Conservation (phyloP, 2,888 invertebrate species). For the Stenurella melanura region DNA sequence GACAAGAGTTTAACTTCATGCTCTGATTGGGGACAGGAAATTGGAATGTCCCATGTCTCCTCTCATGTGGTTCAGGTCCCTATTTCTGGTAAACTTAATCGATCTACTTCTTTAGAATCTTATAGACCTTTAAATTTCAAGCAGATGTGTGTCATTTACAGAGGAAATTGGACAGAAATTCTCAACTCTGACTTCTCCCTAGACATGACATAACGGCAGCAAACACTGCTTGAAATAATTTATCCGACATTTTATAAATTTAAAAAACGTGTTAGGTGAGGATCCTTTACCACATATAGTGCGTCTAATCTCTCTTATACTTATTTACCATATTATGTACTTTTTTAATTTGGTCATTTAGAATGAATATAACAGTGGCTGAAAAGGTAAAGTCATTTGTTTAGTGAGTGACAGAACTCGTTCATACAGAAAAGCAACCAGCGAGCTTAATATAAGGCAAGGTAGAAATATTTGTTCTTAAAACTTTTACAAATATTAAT, state of each 20-base stretch:
- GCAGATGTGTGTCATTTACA: constrained; percentile 34
- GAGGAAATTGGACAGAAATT: constrained; percentile 43
- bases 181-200: background rate
- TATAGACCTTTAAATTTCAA: constrained; percentile 33
- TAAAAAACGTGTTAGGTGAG: too few relatives aligned
- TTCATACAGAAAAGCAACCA: too few relatives aligned
- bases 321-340: too few relatives aligned
- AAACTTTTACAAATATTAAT: too few relatives aligned
- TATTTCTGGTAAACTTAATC: constrained; percentile 45
- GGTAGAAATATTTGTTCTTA: too few relatives aligned
- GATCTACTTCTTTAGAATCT: constrained; percentile 44
- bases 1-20: constrained; percentile 60
- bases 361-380: too few relatives aligned
- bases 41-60: constrained; percentile 60
- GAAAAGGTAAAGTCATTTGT: too few relatives aligned
- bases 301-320: too few relatives aligned
- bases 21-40: constrained; percentile 64
- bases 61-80: constrained; percentile 37
- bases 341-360: too few relatives aligned
- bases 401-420: too few relatives aligned
- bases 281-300: too few relatives aligned
- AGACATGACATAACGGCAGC: background rate
- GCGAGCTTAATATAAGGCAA: too few relatives aligned
- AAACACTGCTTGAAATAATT: background rate
- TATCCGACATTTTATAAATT: background rate